A percentile compares a stretch with the other conserved stretches of the same genome.
Evolutionary conservation across 2,113 vertebrate genomes (phyloP).

Genomic region (Jacana jacana): DNA sequence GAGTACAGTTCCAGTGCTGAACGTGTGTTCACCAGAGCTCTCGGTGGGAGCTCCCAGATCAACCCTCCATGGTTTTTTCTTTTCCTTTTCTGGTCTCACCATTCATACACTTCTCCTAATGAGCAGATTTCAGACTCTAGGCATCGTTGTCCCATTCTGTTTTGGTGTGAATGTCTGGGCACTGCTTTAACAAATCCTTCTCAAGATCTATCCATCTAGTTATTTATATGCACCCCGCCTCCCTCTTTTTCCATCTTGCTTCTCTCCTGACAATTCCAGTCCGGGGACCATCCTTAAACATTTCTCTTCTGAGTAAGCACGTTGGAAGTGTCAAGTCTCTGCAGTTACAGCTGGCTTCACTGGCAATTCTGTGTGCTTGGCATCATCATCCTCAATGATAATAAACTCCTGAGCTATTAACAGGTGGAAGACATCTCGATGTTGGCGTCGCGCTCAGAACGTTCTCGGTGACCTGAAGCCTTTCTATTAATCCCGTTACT

Average conservation of each 20-base stretch:
- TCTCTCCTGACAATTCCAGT: background rate
- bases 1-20: background rate
- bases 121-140: background rate
- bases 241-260: background rate
- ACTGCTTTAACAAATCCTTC: background rate
- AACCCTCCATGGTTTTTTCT: background rate
- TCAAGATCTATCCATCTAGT: background rate
- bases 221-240: background rate
- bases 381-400: background rate
- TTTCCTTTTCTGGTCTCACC: background rate
- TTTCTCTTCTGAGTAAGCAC: background rate
- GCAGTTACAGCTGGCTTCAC: background rate
- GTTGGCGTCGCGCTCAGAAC: background rate
- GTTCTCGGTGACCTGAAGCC: background rate
- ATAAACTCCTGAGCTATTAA: background rate
- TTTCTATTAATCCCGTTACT: background rate
- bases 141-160: background rate
- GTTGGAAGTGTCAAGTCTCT: background rate
- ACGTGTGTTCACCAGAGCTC: background rate
- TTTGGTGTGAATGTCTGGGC: background rate
- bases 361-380: background rate
- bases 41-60: background rate
- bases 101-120: background rate
- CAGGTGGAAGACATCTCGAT: background rate
- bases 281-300: background rate